These are phyloP conservation scores for Platysteira castanea DNA, from an alignment of 2,113 vertebrate genomes.

Conservation along the genomic window DNA sequence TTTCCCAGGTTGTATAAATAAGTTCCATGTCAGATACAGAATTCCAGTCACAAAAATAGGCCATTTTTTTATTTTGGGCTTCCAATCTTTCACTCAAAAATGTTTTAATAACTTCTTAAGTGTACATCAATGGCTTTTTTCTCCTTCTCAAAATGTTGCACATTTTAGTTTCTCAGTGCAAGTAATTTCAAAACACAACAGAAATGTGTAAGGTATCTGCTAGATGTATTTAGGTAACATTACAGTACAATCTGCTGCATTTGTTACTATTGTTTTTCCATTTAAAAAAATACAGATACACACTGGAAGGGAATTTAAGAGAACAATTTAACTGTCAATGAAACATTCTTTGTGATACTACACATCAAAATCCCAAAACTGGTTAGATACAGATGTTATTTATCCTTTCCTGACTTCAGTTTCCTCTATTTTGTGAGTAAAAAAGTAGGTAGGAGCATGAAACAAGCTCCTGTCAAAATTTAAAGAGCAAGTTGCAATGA, in stretches of 20 bases:
- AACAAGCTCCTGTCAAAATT: background rate
- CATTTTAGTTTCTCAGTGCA: background rate
- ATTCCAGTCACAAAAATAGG: background rate
- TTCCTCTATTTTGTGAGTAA: background rate
- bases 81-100: background rate
- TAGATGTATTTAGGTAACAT: background rate
- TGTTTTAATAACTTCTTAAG: background rate
- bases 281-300: background rate
- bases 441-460: background rate
- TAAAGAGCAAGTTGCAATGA: conserved; percentile 32
- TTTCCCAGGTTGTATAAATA: background rate
- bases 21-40: background rate
- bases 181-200: background rate
- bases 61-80: background rate
- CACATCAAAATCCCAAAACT: background rate
- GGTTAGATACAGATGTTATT: background rate
- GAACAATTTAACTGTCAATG: background rate
- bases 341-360: background rate
- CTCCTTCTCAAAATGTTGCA: background rate
- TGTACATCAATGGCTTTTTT: background rate
- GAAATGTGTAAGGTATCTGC: background rate
- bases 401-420: background rate
- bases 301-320: background rate
- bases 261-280: background rate
- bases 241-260: background rate